Evolutionary conservation across 2,888 invertebrate species (phyloP).

Genomic region (Cephus sareptanus): DNA sequence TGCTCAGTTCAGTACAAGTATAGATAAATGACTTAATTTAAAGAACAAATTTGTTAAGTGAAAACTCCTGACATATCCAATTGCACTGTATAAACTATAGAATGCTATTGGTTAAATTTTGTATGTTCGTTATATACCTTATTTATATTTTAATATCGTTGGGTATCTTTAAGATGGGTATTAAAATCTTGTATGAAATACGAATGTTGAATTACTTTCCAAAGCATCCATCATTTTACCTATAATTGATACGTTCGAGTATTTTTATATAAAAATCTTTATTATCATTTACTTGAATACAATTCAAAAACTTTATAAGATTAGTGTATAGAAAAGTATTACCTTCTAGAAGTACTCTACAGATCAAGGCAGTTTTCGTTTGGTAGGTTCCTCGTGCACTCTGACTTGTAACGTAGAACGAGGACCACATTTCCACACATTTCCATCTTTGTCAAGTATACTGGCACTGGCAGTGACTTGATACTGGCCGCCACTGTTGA

Average conservation of each 20-base stretch:
- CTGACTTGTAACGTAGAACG: constrained; percentile 80
- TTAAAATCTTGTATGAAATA: not conserved
- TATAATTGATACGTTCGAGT: not conserved
- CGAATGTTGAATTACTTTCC: not conserved
- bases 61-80: not conserved
- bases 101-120: not conserved
- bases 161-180: not conserved
- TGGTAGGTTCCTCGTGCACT: constrained; percentile 74
- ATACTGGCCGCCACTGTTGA: constrained; percentile 75
- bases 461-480: constrained; percentile 86
- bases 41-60: not conserved
- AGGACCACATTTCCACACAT: constrained; percentile 92
- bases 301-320: not conserved
- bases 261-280: not conserved
- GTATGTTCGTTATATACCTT: not conserved
- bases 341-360: not conserved
- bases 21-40: not conserved
- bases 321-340: not conserved
- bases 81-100: not conserved
- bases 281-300: not conserved
- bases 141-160: not conserved
- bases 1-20: not conserved
- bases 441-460: constrained; percentile 85
- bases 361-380: constrained; percentile 55
- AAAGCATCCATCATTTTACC: no score